Base-by-base conservation (phyloP, 2,113 vertebrate species). In the Pachyramphus minor region DNA sequence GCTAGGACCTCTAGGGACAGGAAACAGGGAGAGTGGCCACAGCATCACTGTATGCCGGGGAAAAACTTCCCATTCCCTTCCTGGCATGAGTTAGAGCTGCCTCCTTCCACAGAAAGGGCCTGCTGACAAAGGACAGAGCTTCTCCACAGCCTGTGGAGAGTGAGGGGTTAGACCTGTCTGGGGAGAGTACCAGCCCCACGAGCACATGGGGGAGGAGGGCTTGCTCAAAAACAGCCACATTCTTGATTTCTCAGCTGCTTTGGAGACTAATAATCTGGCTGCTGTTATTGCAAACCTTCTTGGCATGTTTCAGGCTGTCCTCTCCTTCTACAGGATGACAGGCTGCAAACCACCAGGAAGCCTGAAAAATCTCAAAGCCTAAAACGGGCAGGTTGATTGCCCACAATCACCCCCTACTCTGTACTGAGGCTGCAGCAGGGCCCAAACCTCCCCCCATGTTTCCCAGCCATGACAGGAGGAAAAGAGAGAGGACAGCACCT, bases 291-390 rank as follows among this genome's bases (percentile, higher is more conserved):
- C 68, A 92, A 55, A 92, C 44, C 27, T 87, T 47, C 68, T 72
- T 56, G 84, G 91, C 76, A 49, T 56, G 47, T 95, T 95, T 81
- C 80, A 95, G 94, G 56, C 91, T 93, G 86, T 76, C 86, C 21
- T 85, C 50, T 95, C 79, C 55, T 87, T 68, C 59, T 84, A 42
- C 52, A 93, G 72, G 42, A 23, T 71, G 90, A 88, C 79, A 90
- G 90, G 55, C 90, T 95, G 88, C 59, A 95, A 97, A 92, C 63
- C 84, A 76, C 86, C 89, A 88, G 25, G 73, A 24, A 90, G 59
- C 31, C 53, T 62, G n/a, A 53, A 92, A 90, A 83, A 95, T 53
- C 24, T 55, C 14, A 20, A 39, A 37, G 22, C 68, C 49, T 67
- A 60, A 47, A 56, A 42, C 2, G 33, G 80, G 67, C 45, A 73